Percentiles rank a stretch among this genome's conserved stretches.
Conservation (phyloP, 2,113 vertebrate species). For the Agelaius tricolor region DNA sequence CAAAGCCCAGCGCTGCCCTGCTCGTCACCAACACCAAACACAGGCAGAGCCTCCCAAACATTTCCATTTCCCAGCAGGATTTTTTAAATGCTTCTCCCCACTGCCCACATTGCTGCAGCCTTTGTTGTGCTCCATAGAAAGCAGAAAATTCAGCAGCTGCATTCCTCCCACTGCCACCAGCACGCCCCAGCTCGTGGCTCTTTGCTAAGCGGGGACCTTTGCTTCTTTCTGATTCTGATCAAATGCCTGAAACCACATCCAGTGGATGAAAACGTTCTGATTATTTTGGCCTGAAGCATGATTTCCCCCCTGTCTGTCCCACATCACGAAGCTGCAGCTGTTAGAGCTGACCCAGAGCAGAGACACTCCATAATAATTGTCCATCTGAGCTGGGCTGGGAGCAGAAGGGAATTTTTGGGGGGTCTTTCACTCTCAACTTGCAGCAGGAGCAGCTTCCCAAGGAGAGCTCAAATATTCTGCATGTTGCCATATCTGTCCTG, state of each 20-base stretch:
- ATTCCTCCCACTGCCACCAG: background rate
- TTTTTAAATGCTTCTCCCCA: background rate
- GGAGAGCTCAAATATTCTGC: background rate
- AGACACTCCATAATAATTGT: background rate
- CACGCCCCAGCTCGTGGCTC: background rate
- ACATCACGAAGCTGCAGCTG: background rate
- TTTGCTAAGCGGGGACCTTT: background rate
- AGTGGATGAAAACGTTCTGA: background rate
- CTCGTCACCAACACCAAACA: fast-evolving
- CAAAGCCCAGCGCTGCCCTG: background rate
- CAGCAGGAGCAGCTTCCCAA: background rate
- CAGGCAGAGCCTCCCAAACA: background rate
- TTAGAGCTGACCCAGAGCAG: background rate
- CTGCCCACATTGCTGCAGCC: background rate
- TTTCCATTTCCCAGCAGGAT: background rate
- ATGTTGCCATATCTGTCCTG: background rate
- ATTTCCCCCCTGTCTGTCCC: background rate
- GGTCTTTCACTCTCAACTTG: background rate
- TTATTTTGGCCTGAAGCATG: background rate
- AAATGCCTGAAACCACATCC: background rate
- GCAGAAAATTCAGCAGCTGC: background rate
- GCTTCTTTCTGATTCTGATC: background rate
- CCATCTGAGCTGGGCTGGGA: background rate
- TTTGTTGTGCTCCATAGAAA: background rate
- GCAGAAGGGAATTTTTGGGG: background rate